These are phyloP conservation scores for Sphaerolaimus hirsutus DNA, from an alignment of 2,888 invertebrate genomes.

Conservation along the genomic window DNA sequence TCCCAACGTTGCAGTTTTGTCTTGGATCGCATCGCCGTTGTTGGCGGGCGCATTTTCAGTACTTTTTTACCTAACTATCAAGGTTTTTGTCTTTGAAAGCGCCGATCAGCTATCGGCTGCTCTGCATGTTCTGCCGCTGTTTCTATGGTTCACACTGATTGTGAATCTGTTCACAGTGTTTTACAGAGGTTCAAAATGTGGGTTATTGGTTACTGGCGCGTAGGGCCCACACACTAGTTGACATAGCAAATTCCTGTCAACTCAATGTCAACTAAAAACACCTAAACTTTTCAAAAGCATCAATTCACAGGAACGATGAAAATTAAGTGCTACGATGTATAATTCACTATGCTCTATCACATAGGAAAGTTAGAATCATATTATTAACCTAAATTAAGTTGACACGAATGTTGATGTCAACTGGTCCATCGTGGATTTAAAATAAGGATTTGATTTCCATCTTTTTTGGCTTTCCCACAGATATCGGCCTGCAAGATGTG, in stretches of 20 bases:
- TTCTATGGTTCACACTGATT: constrained; percentile 4
- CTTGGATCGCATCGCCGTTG: constrained; percentile 8
- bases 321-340: too few species aligned
- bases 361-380: too few species aligned
- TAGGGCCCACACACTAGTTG: too few species aligned
- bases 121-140: constrained; percentile 5
- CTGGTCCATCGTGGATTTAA: too few species aligned
- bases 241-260: too few species aligned
- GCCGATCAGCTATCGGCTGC: constrained; percentile 3
- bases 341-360: too few species aligned
- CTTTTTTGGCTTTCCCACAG: too few species aligned
- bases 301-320: too few species aligned
- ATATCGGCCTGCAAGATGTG: constrained; percentile 4
- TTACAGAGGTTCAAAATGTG: constrained; percentile 7
- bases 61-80: constrained; percentile 6
- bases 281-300: not conserved
- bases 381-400: too few species aligned
- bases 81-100: not conserved
- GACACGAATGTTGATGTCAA: too few species aligned
- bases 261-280: too few species aligned
- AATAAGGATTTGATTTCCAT: too few species aligned
- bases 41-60: constrained; percentile 7
- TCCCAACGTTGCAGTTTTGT: constrained; percentile 6
- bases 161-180: constrained; percentile 6
- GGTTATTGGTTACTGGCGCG: not conserved